A percentile compares a stretch with the other conserved stretches of the same genome.
Conservation (phyloP, 2,113 vertebrate species). For the Neomonachus schauinslandi region DNA sequence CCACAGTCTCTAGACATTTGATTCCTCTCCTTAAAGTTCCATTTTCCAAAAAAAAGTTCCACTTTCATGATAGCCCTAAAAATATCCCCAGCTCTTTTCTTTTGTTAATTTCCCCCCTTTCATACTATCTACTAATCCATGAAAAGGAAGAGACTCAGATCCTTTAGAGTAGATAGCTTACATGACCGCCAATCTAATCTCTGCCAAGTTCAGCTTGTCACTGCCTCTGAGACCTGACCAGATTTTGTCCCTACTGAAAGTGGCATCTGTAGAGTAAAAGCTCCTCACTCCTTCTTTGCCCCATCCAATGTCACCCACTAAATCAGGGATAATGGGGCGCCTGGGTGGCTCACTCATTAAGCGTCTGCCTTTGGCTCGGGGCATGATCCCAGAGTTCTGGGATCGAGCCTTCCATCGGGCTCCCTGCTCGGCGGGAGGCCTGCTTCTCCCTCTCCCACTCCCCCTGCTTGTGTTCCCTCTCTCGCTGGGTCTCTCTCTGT, state of each 20-base stretch:
- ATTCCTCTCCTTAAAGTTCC: slow-evolving; percentile 5
- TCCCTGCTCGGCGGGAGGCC: too few species aligned
- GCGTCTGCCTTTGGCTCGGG: too few species aligned
- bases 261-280: not conserved
- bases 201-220: not conserved
- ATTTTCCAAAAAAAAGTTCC: not conserved
- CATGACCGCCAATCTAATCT: not conserved
- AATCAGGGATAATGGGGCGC: not conserved
- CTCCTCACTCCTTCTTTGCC: not conserved
- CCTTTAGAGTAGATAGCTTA: not conserved
- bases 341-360: too few species aligned
- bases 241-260: not conserved
- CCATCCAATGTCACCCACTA: not conserved
- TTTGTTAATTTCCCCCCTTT: not conserved
- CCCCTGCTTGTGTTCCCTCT: too few species aligned
- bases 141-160: not conserved
- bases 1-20: not conserved
- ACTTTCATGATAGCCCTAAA: not conserved
- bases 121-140: not conserved
- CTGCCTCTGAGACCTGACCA: not conserved
- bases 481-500: too few species aligned
- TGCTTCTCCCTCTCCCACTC: too few species aligned
- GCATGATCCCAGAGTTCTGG: too few species aligned
- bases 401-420: too few species aligned
- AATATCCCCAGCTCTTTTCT: not conserved